Evolutionary conservation across 2,113 vertebrate species (phyloP).

Genomic region (Dendropsophus ebraccatus): DNA sequence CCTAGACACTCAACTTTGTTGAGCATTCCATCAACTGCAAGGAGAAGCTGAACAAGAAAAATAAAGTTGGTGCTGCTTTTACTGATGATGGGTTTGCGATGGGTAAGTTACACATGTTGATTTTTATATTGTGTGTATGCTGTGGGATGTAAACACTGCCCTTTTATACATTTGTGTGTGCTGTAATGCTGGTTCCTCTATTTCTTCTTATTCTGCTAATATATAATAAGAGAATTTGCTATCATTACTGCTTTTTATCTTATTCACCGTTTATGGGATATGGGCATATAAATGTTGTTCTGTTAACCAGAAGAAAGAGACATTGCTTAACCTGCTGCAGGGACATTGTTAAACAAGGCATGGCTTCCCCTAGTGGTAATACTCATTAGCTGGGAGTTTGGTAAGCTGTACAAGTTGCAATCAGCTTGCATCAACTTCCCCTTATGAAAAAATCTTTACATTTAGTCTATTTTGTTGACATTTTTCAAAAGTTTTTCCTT

Average conservation of each 20-base stretch:
- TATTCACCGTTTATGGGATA: background rate
- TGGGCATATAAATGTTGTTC: background rate
- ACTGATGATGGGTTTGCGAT: conserved; percentile 98
- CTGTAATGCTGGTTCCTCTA: too few species aligned
- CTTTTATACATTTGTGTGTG: too few species aligned
- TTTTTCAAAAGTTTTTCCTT: background rate
- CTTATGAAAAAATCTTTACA: background rate
- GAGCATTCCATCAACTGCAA: conserved; percentile 98
- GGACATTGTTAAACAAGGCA: background rate
- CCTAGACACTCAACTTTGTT: conserved; percentile 94
- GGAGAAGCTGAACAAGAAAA: conserved; percentile 98
- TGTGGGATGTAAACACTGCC: background rate
- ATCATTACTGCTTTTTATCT: too few species aligned
- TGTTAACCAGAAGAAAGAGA: background rate
- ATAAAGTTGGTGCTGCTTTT: conserved; percentile 95
- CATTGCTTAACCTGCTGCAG: background rate
- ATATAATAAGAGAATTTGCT: too few species aligned
- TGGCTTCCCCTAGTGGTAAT: background rate
- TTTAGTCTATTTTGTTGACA: background rate
- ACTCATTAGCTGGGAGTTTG: background rate
- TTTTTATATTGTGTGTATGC: background rate
- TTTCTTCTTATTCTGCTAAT: too few species aligned
- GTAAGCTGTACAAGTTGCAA: too few species aligned
- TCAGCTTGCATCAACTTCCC: background rate
- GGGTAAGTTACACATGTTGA: conserved; percentile 77